phyloP scores from a whole-genome alignment of 2,888 invertebrate genomes.

The Dusona sp. region DNA sequence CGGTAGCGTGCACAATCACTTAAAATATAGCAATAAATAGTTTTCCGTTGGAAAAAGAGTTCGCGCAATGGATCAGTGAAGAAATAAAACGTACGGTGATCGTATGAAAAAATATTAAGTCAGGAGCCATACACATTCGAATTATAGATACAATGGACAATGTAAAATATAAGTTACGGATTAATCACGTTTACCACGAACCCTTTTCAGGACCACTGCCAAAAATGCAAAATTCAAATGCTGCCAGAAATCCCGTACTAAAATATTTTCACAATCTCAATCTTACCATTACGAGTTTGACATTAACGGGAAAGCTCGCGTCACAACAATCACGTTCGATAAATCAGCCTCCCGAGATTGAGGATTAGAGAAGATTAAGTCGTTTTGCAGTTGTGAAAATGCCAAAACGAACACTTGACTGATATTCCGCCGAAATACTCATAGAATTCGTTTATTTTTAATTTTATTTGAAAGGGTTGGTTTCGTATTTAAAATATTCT shows the following conservation, averaged over 20 bases:
- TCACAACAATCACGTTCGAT: conserved; percentile 68
- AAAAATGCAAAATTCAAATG: conserved; percentile 37
- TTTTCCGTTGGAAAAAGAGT: background rate
- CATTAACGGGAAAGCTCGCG: conserved; percentile 60
- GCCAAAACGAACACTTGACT: conserved; percentile 20
- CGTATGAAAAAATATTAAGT: background rate
- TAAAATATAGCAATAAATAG: background rate
- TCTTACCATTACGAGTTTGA: conserved; percentile 64
- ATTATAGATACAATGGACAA: background rate
- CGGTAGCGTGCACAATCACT: background rate
- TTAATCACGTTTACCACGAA: conserved; percentile 32
- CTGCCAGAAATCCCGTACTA: conserved; percentile 57
- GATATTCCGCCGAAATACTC: background rate
- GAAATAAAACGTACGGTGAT: background rate
- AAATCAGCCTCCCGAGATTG: conserved; percentile 57
- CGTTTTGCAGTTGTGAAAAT: conserved; percentile 32
- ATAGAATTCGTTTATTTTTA: conserved; percentile 3
- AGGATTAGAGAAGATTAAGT: conserved; percentile 45
- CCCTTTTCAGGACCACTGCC: conserved; percentile 22
- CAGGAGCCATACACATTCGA: background rate
- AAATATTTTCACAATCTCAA: conserved; percentile 62
- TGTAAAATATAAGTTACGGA: conserved; percentile 2
- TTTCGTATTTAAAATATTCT: background rate
- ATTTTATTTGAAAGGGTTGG: background rate
- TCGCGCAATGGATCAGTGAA: background rate